These are phyloP conservation scores for Polydrusus pterygomalis DNA, from an alignment of 2,888 invertebrate species.

Conservation along the genomic window DNA sequence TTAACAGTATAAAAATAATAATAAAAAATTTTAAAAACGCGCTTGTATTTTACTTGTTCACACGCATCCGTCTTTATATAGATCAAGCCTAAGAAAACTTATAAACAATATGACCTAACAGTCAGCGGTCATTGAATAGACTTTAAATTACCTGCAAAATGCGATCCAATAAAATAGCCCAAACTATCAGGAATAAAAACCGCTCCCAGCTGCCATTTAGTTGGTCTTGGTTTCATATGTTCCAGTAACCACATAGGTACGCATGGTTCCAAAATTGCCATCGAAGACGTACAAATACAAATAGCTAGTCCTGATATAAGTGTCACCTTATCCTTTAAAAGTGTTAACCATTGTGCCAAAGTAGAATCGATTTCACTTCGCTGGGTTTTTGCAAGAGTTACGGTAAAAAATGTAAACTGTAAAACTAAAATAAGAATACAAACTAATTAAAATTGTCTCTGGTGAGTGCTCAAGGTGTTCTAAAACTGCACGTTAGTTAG, in stretches of 20 bases:
- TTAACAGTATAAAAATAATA: too few relatives aligned
- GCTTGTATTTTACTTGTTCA: too few relatives aligned
- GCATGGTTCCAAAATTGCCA: constrained; percentile 89
- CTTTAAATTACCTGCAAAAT: constrained; percentile 84
- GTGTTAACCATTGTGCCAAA: constrained; percentile 72
- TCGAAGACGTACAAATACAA: constrained; percentile 85
- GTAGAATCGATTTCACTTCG: constrained; percentile 59
- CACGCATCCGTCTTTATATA: too few relatives aligned
- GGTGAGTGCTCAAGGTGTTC: too few relatives aligned
- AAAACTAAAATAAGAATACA: constrained; percentile 60
- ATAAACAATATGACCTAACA: too few relatives aligned
- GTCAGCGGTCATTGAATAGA: too few relatives aligned
- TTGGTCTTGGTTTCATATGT: constrained; percentile 78
- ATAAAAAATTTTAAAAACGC: too few relatives aligned
- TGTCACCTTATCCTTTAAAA: constrained; percentile 79
- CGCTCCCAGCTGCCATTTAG: constrained; percentile 85
- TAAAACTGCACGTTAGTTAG: too few relatives aligned
- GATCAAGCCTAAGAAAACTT: too few relatives aligned
- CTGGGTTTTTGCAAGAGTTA: constrained; percentile 54
- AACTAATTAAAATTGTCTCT: too few relatives aligned
- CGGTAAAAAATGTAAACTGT: constrained; percentile 61
- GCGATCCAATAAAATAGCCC: constrained; percentile 88
- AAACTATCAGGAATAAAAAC: constrained; percentile 91
- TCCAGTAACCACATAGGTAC: constrained; percentile 87
- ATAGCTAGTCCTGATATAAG: constrained; percentile 80